phyloP scores from a whole-genome alignment of 2,888 invertebrate species.

The Drosophila sordidapex region DNA sequence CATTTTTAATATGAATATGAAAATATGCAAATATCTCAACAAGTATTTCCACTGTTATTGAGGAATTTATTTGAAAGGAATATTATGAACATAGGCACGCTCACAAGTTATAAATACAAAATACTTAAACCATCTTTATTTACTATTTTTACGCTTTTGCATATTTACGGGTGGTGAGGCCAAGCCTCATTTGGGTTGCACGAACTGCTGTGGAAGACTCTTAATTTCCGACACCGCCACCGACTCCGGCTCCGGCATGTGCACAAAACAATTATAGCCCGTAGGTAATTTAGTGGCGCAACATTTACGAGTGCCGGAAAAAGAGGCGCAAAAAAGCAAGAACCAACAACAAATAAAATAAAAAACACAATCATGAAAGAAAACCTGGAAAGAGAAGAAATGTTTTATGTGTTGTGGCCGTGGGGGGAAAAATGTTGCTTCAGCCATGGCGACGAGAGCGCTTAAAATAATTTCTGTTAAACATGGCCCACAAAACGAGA shows the following conservation, averaged over 20 bases:
- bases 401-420: constrained; percentile 64
- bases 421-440: constrained; percentile 45
- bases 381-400: constrained; percentile 39
- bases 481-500: constrained; percentile 70
- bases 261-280: constrained; percentile 79
- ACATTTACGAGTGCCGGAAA: constrained; percentile 59
- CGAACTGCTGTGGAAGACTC: constrained; percentile 37
- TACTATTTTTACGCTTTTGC: constrained; percentile 57
- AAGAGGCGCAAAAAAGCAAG: constrained; percentile 25
- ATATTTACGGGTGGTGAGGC: constrained; percentile 24
- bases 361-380: constrained; percentile 12
- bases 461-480: constrained; percentile 80
- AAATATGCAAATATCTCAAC: neutral
- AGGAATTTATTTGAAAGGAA: constrained; percentile 19
- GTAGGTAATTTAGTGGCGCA: constrained; percentile 79
- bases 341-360: neutral
- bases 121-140: constrained; percentile 9
- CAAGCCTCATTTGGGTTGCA: constrained; percentile 24
- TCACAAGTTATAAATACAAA: constrained; percentile 59
- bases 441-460: constrained; percentile 39
- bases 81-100: constrained; percentile 24
- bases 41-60: neutral
- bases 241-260: constrained; percentile 49
- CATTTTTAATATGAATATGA: no score
- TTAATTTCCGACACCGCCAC: constrained; percentile 8